Conservation (phyloP, 2,113 vertebrate genomes). For the Hippocampus zosterae region DNA sequence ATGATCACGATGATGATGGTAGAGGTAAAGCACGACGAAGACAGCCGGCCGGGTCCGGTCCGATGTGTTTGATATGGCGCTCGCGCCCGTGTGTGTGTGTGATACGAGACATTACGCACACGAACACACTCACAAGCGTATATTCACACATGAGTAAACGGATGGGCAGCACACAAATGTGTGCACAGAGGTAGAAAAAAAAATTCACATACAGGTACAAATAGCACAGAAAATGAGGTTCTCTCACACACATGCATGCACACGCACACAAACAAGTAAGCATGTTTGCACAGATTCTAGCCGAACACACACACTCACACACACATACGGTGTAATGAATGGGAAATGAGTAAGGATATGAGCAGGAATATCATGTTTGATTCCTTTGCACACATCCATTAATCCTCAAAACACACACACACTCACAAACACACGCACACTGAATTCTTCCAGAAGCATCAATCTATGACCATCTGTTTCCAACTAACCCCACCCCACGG, state of each 20-base stretch:
- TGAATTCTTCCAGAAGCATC: slow-evolving; percentile 49
- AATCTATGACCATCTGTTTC: slow-evolving; percentile 57
- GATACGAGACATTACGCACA: slow-evolving; percentile 57
- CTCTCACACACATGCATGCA: neutral
- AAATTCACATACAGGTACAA: neutral
- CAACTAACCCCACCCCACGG: slow-evolving; percentile 43
- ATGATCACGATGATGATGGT: slow-evolving; percentile 18
- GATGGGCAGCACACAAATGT: neutral
- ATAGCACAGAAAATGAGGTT: neutral
- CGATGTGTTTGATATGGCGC: slow-evolving; percentile 30
- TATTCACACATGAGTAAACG: neutral
- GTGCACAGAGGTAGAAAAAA: neutral
- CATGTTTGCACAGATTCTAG: neutral
- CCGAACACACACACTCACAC: neutral
- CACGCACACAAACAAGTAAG: neutral
- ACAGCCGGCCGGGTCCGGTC: slow-evolving; percentile 34
- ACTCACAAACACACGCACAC: neutral
- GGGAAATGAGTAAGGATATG: slow-evolving; percentile 10
- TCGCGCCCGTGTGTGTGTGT: neutral
- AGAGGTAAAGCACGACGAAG: slow-evolving; percentile 38
- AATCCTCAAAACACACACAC: slow-evolving; percentile 25
- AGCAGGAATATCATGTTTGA: slow-evolving; percentile 20
- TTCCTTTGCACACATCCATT: slow-evolving; percentile 3
- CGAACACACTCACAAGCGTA: slow-evolving; percentile 13
- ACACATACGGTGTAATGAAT: slow-evolving; percentile 17